A percentile compares a stretch with the other conserved stretches of the same genome.
Evolutionary conservation across 2,888 invertebrate genomes (phyloP).

Genomic region (Dynastes grantii): DNA sequence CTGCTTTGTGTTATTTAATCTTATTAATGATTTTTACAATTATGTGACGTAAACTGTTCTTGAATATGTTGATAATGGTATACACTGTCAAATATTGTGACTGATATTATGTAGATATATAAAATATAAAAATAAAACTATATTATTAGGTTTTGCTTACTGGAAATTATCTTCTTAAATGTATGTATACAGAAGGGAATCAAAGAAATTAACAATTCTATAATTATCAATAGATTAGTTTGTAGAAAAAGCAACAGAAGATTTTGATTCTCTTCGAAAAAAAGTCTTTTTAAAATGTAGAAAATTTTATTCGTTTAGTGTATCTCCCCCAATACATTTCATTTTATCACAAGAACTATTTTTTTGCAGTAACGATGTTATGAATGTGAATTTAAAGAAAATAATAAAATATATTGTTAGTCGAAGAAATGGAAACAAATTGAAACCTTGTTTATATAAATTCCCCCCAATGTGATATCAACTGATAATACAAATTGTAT

Average conservation of each 20-base stretch:
- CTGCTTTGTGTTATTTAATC: slow-evolving; percentile 44
- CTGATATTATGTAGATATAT: slow-evolving; percentile 48
- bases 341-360: slow-evolving; percentile 33
- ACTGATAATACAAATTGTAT: slow-evolving; percentile 65
- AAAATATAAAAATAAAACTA: slow-evolving; percentile 41
- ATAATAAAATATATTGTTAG: slow-evolving; percentile 40
- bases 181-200: slow-evolving; percentile 10
- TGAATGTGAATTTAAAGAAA: slow-evolving; percentile 45
- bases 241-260: neutral
- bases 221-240: neutral
- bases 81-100: slow-evolving; percentile 49
- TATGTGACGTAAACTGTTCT: slow-evolving; percentile 43
- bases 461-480: slow-evolving; percentile 65
- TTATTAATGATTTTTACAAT: slow-evolving; percentile 22
- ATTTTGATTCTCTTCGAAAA: slow-evolving; percentile 18
- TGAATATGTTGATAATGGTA: slow-evolving; percentile 47
- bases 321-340: slow-evolving; percentile 11
- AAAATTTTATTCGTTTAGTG: slow-evolving; percentile 26
- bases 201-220: slow-evolving; percentile 15
- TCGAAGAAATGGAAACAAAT: slow-evolving; percentile 46
- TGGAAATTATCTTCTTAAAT: slow-evolving; percentile 25
- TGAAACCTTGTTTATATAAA: slow-evolving; percentile 49
- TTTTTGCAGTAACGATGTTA: slow-evolving; percentile 40
- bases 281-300: slow-evolving; percentile 8
- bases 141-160: slow-evolving; percentile 38